These are phyloP conservation scores for Oscarella lobularis DNA, from an alignment of 37 sponge, comb jelly and placozoan genomes.

Conservation along the genomic window DNA sequence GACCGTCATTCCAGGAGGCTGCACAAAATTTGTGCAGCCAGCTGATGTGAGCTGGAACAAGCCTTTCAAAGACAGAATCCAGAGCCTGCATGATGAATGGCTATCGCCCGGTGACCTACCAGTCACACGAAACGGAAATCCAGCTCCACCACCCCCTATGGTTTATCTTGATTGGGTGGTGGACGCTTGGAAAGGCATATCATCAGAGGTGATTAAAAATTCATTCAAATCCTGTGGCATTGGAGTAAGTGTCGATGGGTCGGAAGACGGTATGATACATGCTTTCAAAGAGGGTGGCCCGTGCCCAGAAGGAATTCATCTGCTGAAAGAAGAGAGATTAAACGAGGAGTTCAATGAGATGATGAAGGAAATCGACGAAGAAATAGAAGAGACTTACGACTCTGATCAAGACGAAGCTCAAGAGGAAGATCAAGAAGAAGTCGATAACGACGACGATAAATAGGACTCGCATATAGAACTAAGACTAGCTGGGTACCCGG, in stretches of 20 bases:
- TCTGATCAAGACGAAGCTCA: too few species aligned
- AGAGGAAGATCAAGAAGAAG: too few species aligned
- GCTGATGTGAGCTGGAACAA: neutral
- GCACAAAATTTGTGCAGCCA: constrained; percentile 8
- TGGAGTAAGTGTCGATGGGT: neutral
- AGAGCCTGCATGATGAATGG: neutral
- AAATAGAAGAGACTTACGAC: too few species aligned
- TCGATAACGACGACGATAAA: too few species aligned
- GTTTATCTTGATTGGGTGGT: constrained; percentile 4
- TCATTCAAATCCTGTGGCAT: constrained; percentile 4
- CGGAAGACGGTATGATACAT: neutral
- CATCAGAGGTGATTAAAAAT: neutral
- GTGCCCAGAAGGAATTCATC: neutral
- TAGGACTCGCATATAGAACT: too few species aligned
- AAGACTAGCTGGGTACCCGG: too few species aligned
- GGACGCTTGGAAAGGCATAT: neutral
- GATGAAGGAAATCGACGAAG: too few species aligned
- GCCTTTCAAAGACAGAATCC: neutral
- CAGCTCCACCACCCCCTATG: neutral
- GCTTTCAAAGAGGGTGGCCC: neutral
- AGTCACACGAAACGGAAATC: neutral
- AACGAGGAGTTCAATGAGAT: too few species aligned
- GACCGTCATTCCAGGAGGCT: neutral
- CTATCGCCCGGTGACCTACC: neutral
- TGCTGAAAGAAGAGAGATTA: neutral